Evolutionary conservation across 2,888 invertebrate species (phyloP).

Genomic region (Pterostichus niger): DNA sequence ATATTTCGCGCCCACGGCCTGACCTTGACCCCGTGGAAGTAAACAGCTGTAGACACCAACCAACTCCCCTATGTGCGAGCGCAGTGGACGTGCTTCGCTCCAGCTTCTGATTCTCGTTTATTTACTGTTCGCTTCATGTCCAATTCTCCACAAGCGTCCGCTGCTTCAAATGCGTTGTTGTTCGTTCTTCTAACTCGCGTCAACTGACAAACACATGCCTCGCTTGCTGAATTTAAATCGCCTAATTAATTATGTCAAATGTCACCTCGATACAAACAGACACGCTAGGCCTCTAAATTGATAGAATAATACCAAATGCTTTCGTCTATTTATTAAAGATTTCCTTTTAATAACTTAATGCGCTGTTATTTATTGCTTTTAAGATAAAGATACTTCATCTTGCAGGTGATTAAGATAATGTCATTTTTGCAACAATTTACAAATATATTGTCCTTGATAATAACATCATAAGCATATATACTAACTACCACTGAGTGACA

Average conservation of each 20-base stretch:
- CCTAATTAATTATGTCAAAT: slow-evolving; percentile 61
- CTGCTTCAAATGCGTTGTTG: slow-evolving; percentile 7
- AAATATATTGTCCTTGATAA: slow-evolving; percentile 32
- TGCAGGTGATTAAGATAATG: slow-evolving; percentile 6
- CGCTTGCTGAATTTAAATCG: slow-evolving; percentile 55
- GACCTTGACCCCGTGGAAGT: slow-evolving; percentile 65
- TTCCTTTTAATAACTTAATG: slow-evolving; percentile 16
- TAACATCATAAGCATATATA: slow-evolving; percentile 5
- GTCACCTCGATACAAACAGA: slow-evolving; percentile 45
- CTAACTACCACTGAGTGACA: slow-evolving; percentile 14
- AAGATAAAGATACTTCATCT: background rate
- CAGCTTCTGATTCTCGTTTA: slow-evolving; percentile 5
- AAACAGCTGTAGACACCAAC: slow-evolving; percentile 66
- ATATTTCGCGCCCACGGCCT: slow-evolving; percentile 63
- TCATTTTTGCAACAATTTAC: slow-evolving; percentile 18
- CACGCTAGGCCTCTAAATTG: slow-evolving; percentile 39
- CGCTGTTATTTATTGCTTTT: slow-evolving; percentile 26
- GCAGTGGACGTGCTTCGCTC: slow-evolving; percentile 10
- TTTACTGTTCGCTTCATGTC: slow-evolving; percentile 11
- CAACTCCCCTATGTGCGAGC: slow-evolving; percentile 34
- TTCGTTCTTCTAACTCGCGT: slow-evolving; percentile 11
- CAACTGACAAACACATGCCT: slow-evolving; percentile 38
- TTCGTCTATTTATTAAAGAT: slow-evolving; percentile 21
- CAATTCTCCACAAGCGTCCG: background rate
- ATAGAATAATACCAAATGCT: slow-evolving; percentile 28